Base-by-base conservation (phyloP, 1,140 invertebrate species). In the Cotesia glomerata region DNA sequence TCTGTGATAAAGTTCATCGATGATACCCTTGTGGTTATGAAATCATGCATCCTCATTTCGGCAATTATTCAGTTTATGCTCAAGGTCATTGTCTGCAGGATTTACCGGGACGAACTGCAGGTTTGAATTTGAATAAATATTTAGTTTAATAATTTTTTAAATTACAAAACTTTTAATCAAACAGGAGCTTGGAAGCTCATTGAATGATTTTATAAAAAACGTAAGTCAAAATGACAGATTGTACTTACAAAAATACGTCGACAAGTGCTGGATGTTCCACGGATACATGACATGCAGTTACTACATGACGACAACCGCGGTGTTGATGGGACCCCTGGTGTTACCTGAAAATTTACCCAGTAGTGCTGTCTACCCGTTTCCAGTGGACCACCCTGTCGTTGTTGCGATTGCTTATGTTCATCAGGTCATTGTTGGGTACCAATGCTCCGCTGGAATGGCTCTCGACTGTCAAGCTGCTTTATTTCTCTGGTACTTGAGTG, bases 401-500 rank as follows among this genome's bases (percentile, higher is more conserved):
- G 73, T 26, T 0, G 51, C 18, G n/a, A 45, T 76, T 0, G 52
- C 79, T 36, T 80, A 77, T 45, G 0, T 69, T 0, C 76, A 77
- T 51, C 79, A 81, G n/a, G 18, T 32, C 11, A 54, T 78, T 18
- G 56, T 72, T 3, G 58, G 69, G 7, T 51, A 76, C 18, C 80
- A 81, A 49, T 72, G 52, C 14, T 58, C 73, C 1, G 54, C 72
- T 9, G 56, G 70, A 2, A 62, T 77, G 8, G 68, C 69, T 4
- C 13, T 78, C 0, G 78, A 77, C 36, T 66, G 75, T 34, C 59
- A 78, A 51, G 64, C 74, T 1, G 77, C 76, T 13, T 54, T 79
- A 26, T 54, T 79, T 11, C 59, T 81, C 8, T 77, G 78, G 74
- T 80, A 76, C 26, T 51, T 73, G 3, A 71, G 71, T 5, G 80